Evolutionary conservation across 1,140 invertebrate genomes (phyloP), one percentile per base, ranked within the genome.

Genomic region (Vollenhovia emeryi): DNA sequence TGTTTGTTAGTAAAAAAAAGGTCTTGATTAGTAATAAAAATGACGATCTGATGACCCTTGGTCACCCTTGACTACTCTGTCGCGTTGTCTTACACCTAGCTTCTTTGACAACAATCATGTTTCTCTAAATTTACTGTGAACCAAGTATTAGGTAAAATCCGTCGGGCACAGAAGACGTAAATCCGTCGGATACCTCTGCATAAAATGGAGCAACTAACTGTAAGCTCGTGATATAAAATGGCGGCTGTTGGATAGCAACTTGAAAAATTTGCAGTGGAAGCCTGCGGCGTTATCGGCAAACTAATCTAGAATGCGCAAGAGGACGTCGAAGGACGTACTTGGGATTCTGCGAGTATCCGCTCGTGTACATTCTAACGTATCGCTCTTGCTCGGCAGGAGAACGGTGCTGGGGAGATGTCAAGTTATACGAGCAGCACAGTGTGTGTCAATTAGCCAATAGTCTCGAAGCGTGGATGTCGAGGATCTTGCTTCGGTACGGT

Each of bases 281-380:
- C 9, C 43, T 11, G 2, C 0, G 0, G 11, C 9, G n/a, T n/a
- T n/a, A n/a, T n/a, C n/a, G n/a, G n/a, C n/a, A n/a, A n/a, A 6
- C 43, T 13, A 7, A 50, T 6, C 15, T 50, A n/a, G 48, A 50
- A n/a, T 36, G 33, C 18, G 48, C 48, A 0, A 18, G 6, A n/a
- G 48, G 18, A 50, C 48, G 48, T 50, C 48, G 15, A n/a, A 50
- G 48, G 48, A 50, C 48, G 48, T 50, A 18, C 48, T 50, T n/a
- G 48, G 3, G 48, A 3, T 5, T 50, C n/a, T 50, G 48, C 48
- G 48, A 50, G 6, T 50, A 50, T 87, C 91, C 91, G 90, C 93
- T 94, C 86, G 69, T 93, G 84, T 94, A 94, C 94, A 94, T 95
- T 57, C 85, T 75, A 40, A 66, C n/a, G 13, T 62, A n/a, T 74